Evolutionary conservation across 2,113 vertebrate species (phyloP).

Genomic region (Cranoglanis bouderius): DNA sequence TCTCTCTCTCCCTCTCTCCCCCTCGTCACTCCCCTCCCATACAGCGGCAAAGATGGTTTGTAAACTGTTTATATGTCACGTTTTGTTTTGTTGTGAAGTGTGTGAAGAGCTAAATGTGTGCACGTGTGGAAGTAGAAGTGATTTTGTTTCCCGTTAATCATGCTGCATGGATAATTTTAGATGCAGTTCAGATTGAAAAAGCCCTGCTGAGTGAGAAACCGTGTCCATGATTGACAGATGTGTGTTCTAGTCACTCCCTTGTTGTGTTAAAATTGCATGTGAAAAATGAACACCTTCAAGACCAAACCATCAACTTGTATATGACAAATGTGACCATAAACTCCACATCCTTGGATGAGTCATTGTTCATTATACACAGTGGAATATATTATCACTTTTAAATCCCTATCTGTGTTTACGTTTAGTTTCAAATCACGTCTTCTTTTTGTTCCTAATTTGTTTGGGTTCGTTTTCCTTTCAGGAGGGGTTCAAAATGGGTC

Average conservation of each 20-base stretch:
- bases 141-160: background rate
- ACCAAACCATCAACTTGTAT: background rate
- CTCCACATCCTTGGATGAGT: background rate
- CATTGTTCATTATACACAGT: background rate
- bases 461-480: slow-evolving; percentile 56
- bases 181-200: background rate
- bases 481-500: slow-evolving; percentile 96
- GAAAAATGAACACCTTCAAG: background rate
- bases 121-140: background rate
- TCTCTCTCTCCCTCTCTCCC: background rate
- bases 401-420: background rate
- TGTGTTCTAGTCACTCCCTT: background rate
- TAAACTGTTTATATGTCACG: slow-evolving; percentile 57
- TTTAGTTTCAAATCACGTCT: background rate
- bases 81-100: background rate
- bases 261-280: background rate
- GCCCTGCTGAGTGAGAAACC: background rate
- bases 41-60: slow-evolving; percentile 89
- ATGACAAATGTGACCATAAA: background rate
- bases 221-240: background rate
- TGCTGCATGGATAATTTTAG: background rate
- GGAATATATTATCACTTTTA: background rate
- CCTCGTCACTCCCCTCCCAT: slow-evolving; percentile 65
- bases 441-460: background rate
- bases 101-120: background rate